Base-by-base conservation (phyloP, 2,797 vertebrate species). In the Australoheros facetus region DNA sequence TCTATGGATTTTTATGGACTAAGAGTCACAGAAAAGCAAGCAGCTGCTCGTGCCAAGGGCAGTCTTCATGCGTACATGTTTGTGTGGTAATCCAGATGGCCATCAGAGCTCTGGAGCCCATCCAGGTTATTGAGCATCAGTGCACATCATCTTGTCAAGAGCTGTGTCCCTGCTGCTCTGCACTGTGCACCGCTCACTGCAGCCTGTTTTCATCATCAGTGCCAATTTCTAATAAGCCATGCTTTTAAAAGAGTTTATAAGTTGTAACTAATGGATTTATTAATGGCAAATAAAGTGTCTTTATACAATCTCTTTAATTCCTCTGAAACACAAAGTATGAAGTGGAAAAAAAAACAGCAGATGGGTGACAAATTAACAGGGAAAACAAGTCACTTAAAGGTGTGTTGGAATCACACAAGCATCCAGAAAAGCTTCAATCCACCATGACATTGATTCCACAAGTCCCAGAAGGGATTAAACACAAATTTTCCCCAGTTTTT, bases 41-140 rank as follows among this genome's bases (percentile, higher is more conserved):
- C 80, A 89, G 81, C 75, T 85, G 76, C 54, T 75, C 57, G 26
- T 55, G 71, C 71, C 73, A 53, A 12, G 57, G 34, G 48, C 70
- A 34, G 26, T 60, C 34, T 69, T 79, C 17, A 12, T 71, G 30
- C 23, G 28, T 55, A n/a, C 21, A 13, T 71, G 60, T 81, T 23
- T 73, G 56, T 62, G 79, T 21, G 72, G 9, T 26, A 59, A 81
- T 77, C 86, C 87, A 90, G 87, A 87, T 90, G 89, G 83, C 60
- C 62, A 23, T 79, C 78, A 42, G 71, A 34, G 72, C 81, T 88
- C 78, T 81, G 71, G 77, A 83, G 80, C 72, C 78, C 66, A 23
- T 81, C 71, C 81, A 75, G 87, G 77, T 85, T 85, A 79, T 56
- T 56, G 80, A 82, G 85, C 79, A 81, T 32, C 55, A n/a, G 83